Percentiles rank a stretch among this genome's conserved stretches.
Conservation (phyloP, 2,797 vertebrate species). For the Falco berigora region DNA sequence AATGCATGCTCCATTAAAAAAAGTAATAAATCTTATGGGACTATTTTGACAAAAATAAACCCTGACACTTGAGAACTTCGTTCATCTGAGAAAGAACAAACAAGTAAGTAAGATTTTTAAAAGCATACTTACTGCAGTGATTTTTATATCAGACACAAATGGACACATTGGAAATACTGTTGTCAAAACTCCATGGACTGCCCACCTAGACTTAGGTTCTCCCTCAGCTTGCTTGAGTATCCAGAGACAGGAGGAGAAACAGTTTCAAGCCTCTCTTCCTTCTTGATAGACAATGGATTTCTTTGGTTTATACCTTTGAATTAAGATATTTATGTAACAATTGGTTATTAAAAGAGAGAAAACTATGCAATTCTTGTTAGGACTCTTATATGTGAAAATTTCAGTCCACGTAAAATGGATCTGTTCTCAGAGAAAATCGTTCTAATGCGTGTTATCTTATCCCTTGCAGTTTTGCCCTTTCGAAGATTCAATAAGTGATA, state of each 20-base stretch:
- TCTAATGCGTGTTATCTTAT: background rate
- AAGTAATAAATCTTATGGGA: background rate
- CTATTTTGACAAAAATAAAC: background rate
- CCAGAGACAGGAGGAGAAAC: background rate
- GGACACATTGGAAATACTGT: background rate
- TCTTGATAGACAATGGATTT: background rate
- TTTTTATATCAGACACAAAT: background rate
- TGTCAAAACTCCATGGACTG: background rate
- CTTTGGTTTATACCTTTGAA: background rate
- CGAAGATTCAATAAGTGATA: background rate
- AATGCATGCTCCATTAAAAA: background rate
- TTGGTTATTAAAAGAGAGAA: background rate
- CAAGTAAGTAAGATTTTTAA: background rate
- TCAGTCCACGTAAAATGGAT: background rate
- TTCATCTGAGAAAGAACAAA: background rate
- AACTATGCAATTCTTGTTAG: background rate
- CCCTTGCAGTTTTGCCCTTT: background rate
- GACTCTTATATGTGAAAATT: background rate
- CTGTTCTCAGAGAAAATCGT: background rate
- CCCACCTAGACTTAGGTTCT: background rate
- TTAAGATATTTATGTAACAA: background rate
- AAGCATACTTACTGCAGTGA: background rate
- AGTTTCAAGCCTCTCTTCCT: background rate
- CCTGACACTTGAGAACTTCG: background rate
- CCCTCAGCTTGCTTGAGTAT: background rate